phyloP scores from a whole-genome alignment of 2,797 vertebrate genomes.

The Spinus pinus region DNA sequence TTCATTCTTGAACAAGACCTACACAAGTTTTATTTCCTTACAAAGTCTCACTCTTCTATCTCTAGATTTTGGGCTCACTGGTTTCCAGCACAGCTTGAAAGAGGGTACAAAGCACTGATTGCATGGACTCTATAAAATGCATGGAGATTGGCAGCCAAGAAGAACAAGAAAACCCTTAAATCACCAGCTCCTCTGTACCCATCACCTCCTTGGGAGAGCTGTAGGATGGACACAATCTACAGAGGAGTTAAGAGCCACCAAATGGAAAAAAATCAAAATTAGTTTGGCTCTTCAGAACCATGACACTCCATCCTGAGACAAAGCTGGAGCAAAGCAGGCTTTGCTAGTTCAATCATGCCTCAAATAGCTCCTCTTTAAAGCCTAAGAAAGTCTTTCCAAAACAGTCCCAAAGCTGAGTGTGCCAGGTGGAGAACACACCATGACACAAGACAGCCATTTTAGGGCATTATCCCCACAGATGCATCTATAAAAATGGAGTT shows the following conservation, averaged over 20 bases:
- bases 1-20: neutral
- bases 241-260: neutral
- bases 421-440: neutral
- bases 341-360: neutral
- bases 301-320: neutral
- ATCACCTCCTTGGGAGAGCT: neutral
- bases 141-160: neutral
- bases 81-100: neutral
- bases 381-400: neutral
- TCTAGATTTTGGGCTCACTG: neutral
- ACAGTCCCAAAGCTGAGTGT: neutral
- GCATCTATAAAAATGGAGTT: neutral
- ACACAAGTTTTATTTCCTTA: neutral
- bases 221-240: neutral
- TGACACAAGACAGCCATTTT: neutral
- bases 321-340: neutral
- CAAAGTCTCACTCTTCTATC: neutral
- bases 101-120: neutral
- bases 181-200: neutral
- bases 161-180: neutral
- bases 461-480: neutral
- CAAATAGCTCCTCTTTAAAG: neutral
- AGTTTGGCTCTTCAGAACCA: neutral
- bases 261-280: neutral
- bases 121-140: neutral